phyloP scores from a whole-genome alignment of 2,113 vertebrate genomes.

The Damaliscus lunatus region DNA sequence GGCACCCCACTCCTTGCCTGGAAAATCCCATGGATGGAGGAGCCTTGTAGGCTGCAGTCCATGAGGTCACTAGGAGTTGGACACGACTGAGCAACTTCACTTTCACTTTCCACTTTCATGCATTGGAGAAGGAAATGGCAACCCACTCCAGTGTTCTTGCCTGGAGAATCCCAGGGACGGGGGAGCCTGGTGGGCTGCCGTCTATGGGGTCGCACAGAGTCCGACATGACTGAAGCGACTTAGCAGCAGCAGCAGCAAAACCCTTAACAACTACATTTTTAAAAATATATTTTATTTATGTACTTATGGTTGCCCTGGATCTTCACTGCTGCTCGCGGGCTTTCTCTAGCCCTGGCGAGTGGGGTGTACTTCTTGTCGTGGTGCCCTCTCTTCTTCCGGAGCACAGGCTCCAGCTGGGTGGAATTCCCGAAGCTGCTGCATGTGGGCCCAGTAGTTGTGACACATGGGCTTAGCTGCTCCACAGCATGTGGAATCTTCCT shows the following conservation, averaged over 20 bases:
- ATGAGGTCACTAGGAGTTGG: too few relatives aligned
- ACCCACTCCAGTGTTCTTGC: too few relatives aligned
- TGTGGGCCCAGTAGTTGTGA: not conserved
- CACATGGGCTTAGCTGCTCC: not conserved
- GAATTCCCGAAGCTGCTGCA: not conserved
- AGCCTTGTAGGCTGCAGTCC: too few relatives aligned
- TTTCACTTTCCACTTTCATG: too few relatives aligned
- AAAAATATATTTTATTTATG: not conserved
- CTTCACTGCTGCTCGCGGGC: not conserved
- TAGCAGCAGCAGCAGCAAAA: not conserved
- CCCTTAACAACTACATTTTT: not conserved
- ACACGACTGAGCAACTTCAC: too few relatives aligned
- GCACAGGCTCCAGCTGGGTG: not conserved
- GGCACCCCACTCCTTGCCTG: too few relatives aligned
- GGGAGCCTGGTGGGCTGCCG: too few relatives aligned
- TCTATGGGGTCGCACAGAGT: too few relatives aligned
- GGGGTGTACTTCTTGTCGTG: not conserved
- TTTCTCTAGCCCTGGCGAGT: not conserved
- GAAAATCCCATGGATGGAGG: too few relatives aligned
- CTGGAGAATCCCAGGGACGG: too few relatives aligned
- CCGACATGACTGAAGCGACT: rapidly evolving
- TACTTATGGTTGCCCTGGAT: not conserved
- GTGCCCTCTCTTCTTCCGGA: not conserved
- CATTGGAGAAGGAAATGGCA: too few relatives aligned
- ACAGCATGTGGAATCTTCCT: not conserved